Base-by-base conservation (phyloP, 2,888 invertebrate genomes). In the Leptarthrus brevirostris region DNA sequence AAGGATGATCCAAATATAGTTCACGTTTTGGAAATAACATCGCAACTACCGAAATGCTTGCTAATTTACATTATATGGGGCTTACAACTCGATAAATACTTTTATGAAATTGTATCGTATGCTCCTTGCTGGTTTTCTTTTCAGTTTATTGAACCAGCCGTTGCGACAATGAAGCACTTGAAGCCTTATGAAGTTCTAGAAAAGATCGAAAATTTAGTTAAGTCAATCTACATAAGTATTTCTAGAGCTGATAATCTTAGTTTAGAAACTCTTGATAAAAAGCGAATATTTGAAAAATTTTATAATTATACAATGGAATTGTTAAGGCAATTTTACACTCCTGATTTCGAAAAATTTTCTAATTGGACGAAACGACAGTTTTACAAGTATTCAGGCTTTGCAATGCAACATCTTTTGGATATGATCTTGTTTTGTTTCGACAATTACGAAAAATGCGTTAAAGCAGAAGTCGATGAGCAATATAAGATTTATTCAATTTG, bases 81-180 rank as follows among this genome's bases (percentile, higher is more conserved):
- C 12, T 61, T 83, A n/a, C 76, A 79, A 8, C 74, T 83, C 4
- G 80, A 82, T 16, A 74, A 77, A 72, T 81, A 77, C 52, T 82
- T 81, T 61, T 81, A 78, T 69, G 82, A 83, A 77, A 78, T 79
- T 56, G 36, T 83, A 12, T 66, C 78, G 0, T 79, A 79, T 66
- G 76, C 81, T 2, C 82, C 83, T 0, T 79, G 80, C 20, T 83
- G 82, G 82, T 81, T 83, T 64, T 74, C 79, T 0, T 79, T 81
- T 72, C 82, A 82, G 70, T 81, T 81, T 72, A 79, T 81, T 26
- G 81, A 81, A 44, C 77, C 79, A 1, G 79, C 80, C 2, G 76
- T 79, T 2, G 79, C 80, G 26, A 79, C 81, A 0, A 70, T 83
- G 3, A 81, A 81, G 54, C 79, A 78, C 69, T 76, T 77, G 10